These are phyloP conservation scores for Orchestes rusci DNA, from an alignment of 2,888 invertebrate species.

Conservation along the genomic window DNA sequence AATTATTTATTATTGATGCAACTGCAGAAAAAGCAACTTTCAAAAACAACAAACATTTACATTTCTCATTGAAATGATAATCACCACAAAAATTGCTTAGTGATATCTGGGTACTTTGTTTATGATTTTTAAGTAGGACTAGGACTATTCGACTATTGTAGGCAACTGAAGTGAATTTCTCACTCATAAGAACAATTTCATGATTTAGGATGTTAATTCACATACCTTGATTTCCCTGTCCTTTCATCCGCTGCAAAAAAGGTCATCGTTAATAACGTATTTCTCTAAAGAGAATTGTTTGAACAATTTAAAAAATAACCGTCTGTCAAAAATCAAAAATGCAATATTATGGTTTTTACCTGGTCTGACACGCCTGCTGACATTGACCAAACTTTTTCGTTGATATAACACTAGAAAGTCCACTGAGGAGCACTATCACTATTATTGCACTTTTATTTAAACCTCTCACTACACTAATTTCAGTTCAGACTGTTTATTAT, in stretches of 20 bases:
- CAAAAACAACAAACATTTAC: too few relatives aligned
- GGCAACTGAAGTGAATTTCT: too few relatives aligned
- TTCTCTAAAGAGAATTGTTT: constrained; percentile 25
- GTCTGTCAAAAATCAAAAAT: too few relatives aligned
- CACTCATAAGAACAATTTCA: too few relatives aligned
- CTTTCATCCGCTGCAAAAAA: constrained; percentile 75
- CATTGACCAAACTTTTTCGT: constrained; percentile 67
- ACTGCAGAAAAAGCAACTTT: too few relatives aligned
- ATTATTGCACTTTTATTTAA: constrained; percentile 20
- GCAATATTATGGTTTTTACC: constrained; percentile 50
- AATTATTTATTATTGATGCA: too few relatives aligned
- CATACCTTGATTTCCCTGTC: constrained; percentile 75
- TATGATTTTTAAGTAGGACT: too few relatives aligned
- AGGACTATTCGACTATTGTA: too few relatives aligned
- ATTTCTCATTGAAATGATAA: too few relatives aligned
- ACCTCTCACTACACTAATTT: constrained; percentile 14
- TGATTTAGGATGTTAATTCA: too few relatives aligned
- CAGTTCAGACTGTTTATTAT: constrained; percentile 10
- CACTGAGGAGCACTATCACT: constrained; percentile 18
- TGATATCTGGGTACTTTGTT: too few relatives aligned
- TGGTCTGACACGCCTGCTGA: constrained; percentile 89
- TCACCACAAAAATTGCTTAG: too few relatives aligned
- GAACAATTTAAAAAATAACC: constrained; percentile 12
- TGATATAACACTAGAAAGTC: constrained; percentile 15
- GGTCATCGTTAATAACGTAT: constrained; percentile 41